Evolutionary conservation across 2,797 vertebrate species (phyloP), one percentile per base, ranked within the genome.

Genomic region (Pseudochirops cupreus): DNA sequence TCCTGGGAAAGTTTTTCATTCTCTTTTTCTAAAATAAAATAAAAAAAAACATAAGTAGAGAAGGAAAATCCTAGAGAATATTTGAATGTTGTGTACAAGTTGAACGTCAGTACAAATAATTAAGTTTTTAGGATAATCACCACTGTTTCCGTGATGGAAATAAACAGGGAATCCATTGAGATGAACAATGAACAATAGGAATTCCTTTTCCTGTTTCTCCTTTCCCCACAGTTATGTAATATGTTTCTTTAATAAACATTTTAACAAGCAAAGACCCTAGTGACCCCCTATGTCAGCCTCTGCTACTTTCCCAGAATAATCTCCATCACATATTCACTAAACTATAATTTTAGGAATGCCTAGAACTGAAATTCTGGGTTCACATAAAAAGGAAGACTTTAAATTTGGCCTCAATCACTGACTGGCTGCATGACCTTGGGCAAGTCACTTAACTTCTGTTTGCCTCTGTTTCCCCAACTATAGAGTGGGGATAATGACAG

Each of bases 101-200:
- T 57, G 5, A 28, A 95, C 67, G 31, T 94, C 53, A 94, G 91
- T 52, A 57, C 58, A 94, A 92, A 90, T 90, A 46, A 89, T 50
- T 94, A 92, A 93, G 91, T 95, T 96, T 95, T 26, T 59, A 94
- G 24, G 46, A 92, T 96, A 94, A 92, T 91, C 53, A 92, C 90
- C 56, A 50, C 90, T 56, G 28, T 96, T 96, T 94, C n/a, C 13
- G 13, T 87, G 91, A 58, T 39, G 95, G 57, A 95, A 94, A 92
- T 96, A 46, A 95, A 46, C 90, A 92, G 53, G 91, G 29, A 57
- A 12, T 74, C 28, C 58, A 5, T 29, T 57, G 90, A 91, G 94
- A 59, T 90, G 11, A 96, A 57, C 31, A 95, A 74, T 46, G 95
- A 94, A 91, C 58, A 56, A 12, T 94, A 91, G 33, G 12, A 90